Base-by-base conservation (phyloP, 1,140 invertebrate species). In the Scaptomyza montana region DNA sequence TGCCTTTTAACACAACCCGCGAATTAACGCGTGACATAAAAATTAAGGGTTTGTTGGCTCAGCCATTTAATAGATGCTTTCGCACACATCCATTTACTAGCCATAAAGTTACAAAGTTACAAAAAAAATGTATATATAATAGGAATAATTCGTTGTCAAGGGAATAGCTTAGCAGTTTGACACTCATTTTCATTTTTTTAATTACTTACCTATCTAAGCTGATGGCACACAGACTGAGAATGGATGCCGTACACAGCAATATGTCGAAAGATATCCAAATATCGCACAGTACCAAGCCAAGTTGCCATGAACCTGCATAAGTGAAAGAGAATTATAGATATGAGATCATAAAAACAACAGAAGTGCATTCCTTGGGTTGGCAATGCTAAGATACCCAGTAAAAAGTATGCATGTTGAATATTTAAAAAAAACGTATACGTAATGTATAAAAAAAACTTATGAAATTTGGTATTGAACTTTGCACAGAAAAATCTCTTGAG, bases 231-330 rank as follows among this genome's bases (percentile, higher is more conserved):
- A 97, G 92, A 86, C 95, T 95, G 54, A 97, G 93, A 85, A 97
- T 95, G 77, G 96, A 94, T 66, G 97, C 95, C 2, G 98, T 99
- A 91, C 98, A 98, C 1, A 98, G 95, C 4, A 98, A 94, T 46
- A 99, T 96, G 89, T 99, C 98, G 86, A 98, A 93, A 0, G 97
- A 98, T 47, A 98, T 95, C 98, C 97, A 99, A 59, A 98, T 94
- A 82, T 97, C 95, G 90, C 97, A 98, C 13, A 97, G 93, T 4
- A 95, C 93, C 92, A 94, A 94, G n/a, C 96, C 96, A 2, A 97
- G 94, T 75, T 94, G 93, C 96, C 96, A 97, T 65, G 93, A 93
- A 62, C 96, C 96, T 95, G 80, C 21, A 84, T 90, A 61, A 57
- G 33, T 36, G 7, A 36, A 36, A 36, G 28, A 55, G 65, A 72